These are phyloP conservation scores for Caenorhabditis imperialis DNA, from an alignment of 2,888 invertebrate genomes.

Conservation along the genomic window DNA sequence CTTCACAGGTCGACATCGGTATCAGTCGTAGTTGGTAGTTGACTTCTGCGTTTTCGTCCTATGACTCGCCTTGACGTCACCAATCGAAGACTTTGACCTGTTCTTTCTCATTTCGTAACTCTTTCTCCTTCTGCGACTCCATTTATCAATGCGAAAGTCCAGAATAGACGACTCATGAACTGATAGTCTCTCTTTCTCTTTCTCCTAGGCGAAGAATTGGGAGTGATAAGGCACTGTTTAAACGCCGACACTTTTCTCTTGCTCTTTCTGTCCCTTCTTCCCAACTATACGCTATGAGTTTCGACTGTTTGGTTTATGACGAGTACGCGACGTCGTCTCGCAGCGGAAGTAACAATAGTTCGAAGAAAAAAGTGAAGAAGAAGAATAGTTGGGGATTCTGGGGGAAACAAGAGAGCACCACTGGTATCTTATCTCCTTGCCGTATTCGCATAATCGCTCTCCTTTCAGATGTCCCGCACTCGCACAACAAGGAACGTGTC, in stretches of 20 bases:
- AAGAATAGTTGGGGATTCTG: constrained; percentile 46
- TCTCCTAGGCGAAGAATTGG: background rate
- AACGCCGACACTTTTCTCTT: constrained; percentile 17
- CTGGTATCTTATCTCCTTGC: background rate
- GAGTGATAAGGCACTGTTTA: constrained; percentile 28
- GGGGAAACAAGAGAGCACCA: constrained; percentile 29
- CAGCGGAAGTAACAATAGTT: constrained; percentile 14
- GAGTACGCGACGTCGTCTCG: constrained; percentile 41
- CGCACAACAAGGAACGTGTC: constrained; percentile 82
- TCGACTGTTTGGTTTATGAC: constrained; percentile 51
- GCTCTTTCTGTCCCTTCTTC: constrained; percentile 11
- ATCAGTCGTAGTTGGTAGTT: too few species aligned
- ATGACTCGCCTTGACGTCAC: constrained; percentile 23
- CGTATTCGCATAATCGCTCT: background rate
- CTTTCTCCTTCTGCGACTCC: constrained; percentile 1
- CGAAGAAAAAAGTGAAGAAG: constrained; percentile 45
- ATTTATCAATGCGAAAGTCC: background rate
- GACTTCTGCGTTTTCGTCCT: background rate
- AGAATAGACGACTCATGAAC: constrained; percentile 22
- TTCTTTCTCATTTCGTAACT: constrained; percentile 20
- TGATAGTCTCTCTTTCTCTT: constrained; percentile 12
- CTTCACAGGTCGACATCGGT: too few species aligned
- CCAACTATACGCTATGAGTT: constrained; percentile 39
- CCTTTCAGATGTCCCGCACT: constrained; percentile 39
- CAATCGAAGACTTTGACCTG: constrained; percentile 20